Evolutionary conservation across 2,113 vertebrate genomes (phyloP).

Genomic region (Psittacula cyanocephala): DNA sequence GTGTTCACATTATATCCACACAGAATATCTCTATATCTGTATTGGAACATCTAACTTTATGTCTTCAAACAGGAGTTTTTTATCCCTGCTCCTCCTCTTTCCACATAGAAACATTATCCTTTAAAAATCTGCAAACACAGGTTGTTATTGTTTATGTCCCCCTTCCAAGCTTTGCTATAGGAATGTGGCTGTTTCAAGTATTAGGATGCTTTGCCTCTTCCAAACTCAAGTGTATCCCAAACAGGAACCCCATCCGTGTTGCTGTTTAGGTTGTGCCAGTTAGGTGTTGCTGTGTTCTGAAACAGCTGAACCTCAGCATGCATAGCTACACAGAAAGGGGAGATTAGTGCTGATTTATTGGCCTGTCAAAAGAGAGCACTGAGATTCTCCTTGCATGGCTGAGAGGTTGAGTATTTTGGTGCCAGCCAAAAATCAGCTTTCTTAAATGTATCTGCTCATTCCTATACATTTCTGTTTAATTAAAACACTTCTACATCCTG

Average conservation of each 20-base stretch:
- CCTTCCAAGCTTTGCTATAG: neutral
- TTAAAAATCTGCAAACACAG: neutral
- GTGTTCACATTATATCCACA: neutral
- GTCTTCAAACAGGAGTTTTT: neutral
- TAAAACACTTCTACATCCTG: conserved; percentile 31
- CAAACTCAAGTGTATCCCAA: neutral
- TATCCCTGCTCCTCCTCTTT: neutral
- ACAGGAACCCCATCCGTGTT: neutral
- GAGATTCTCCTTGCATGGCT: neutral
- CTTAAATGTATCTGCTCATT: neutral
- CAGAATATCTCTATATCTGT: neutral
- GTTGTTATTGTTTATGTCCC: neutral
- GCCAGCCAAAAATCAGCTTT: conserved; percentile 14
- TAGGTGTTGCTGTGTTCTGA: neutral
- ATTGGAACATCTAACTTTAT: neutral
- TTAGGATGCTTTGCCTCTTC: neutral
- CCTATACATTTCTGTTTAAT: conserved; percentile 29
- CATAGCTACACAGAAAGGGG: neutral
- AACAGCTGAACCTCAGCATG: conserved; percentile 20
- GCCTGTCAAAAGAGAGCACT: conserved; percentile 4
- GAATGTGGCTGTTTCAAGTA: neutral
- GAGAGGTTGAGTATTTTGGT: conserved; percentile 16
- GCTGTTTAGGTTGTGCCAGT: neutral
- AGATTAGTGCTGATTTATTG: conserved; percentile 43
- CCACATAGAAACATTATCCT: neutral